These are phyloP conservation scores for Sebastes reedi DNA, from an alignment of 2,797 vertebrate genomes.

Conservation along the genomic window DNA sequence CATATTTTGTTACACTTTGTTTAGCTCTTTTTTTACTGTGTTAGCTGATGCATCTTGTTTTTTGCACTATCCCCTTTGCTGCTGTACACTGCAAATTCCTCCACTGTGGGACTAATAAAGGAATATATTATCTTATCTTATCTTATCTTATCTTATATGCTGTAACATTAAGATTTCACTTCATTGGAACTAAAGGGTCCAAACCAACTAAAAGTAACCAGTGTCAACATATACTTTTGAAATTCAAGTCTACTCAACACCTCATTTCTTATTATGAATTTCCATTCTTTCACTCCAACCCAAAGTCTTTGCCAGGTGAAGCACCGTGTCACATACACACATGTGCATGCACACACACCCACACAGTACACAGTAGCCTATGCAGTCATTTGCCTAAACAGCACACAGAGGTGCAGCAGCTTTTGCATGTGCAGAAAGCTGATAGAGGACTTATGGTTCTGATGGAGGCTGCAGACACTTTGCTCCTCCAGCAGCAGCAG, in stretches of 20 bases:
- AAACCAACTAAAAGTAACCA: background rate
- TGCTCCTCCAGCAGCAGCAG: conserved; percentile 39
- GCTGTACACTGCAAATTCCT: too few relatives aligned
- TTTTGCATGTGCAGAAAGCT: conserved; percentile 27
- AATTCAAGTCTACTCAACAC: background rate
- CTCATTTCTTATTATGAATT: too few relatives aligned
- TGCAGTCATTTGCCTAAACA: background rate
- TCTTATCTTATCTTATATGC: too few relatives aligned
- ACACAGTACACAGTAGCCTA: background rate
- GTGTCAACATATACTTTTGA: too few relatives aligned
- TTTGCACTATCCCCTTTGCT: too few relatives aligned
- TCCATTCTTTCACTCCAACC: background rate
- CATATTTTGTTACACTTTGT: too few relatives aligned
- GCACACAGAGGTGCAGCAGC: background rate
- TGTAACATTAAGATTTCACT: too few relatives aligned
- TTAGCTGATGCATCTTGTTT: too few relatives aligned
- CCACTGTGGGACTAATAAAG: too few relatives aligned
- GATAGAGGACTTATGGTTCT: background rate
- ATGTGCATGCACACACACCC: background rate
- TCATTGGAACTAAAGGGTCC: background rate
- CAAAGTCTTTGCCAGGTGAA: background rate
- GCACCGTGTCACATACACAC: background rate
- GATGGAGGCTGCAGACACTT: conserved; percentile 40
- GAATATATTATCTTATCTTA: too few relatives aligned
- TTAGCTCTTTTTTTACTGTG: too few relatives aligned